Base-by-base conservation (phyloP, 2,888 invertebrate species). In the Anticlea derivata region DNA sequence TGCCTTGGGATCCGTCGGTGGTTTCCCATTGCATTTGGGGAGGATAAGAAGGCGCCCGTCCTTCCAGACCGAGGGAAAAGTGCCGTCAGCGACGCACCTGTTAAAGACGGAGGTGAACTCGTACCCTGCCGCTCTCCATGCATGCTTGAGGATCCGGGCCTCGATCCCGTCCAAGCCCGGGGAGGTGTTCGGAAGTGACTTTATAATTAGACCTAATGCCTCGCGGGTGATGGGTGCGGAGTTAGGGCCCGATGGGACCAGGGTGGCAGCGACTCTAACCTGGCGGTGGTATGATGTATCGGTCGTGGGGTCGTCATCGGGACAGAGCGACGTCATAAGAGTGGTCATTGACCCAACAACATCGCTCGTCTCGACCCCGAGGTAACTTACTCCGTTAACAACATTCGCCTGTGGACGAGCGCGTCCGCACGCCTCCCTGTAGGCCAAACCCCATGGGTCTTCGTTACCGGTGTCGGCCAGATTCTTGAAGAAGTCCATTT, bases 271-370 rank as follows among this genome's bases (percentile, higher is more conserved):
- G 7, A 34, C 10, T 10, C 34, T 20, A 2, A 34, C 22, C 22
- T 22, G 22, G 10, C 22, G 34, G 10, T 34, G 34, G 22, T 22
- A 7, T 0, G 10, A 7, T 0, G 20, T 22, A 20, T 34, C 34
- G n/a, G n/a, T n/a, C n/a, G n/a, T n/a, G n/a, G n/a, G n/a, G 1
- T 60, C 47, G 8, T 72, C 71, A 17, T 71, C 73, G 0, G 69
- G 73, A 24, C 66, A 75, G 1, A 74, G 44, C 0, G 63, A 47
- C 0, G 0, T 0, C 1, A 73, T 20, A 0, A 73, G 35, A 0
- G 34, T 26, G 0, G 2, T 6, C 60, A 65, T 64, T 0, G 69
- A 55, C 2, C 30, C 50, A 0, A 29, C 55, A 0, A 52, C 46
- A 3, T 44, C 43, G 2, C n/a, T 40, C 0, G 65, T 12, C 8